Percentiles rank a stretch among this genome's conserved stretches.
phyloP scores from a whole-genome alignment of 1,140 invertebrate species.

The Spodoptera frugiperda region DNA sequence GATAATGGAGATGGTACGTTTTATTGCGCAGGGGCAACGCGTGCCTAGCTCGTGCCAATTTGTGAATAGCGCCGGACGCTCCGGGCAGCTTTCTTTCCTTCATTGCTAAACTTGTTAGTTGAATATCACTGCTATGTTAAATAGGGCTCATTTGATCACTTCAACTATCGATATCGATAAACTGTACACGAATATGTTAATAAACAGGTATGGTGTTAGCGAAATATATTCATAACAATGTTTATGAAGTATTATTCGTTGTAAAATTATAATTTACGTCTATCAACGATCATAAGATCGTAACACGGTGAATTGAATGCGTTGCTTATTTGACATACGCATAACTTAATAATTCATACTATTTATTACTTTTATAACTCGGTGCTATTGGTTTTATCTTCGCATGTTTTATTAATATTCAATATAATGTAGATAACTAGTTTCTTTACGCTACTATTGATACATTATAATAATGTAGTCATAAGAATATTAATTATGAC shows the following conservation, averaged over 20 bases:
- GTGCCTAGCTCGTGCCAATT: slow-evolving; percentile 85
- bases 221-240: slow-evolving; percentile 33
- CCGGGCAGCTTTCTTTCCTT: slow-evolving; percentile 83
- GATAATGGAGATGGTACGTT: slow-evolving; percentile 55
- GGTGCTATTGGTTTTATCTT: not conserved
- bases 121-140: slow-evolving; percentile 79
- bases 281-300: slow-evolving; percentile 22
- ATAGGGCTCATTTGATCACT: slow-evolving; percentile 64
- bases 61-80: slow-evolving; percentile 84
- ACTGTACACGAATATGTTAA: slow-evolving; percentile 38
- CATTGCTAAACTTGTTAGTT: slow-evolving; percentile 84
- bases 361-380: slow-evolving; percentile 6
- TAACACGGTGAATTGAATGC: slow-evolving; percentile 17
- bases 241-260: slow-evolving; percentile 31
- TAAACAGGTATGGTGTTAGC: slow-evolving; percentile 32
- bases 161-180: slow-evolving; percentile 73
- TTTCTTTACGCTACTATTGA: not conserved
- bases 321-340: slow-evolving; percentile 24
- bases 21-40: slow-evolving; percentile 60
- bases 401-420: not conserved
- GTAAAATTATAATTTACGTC: slow-evolving; percentile 38
- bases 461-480: too few species aligned
- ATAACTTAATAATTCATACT: slow-evolving; percentile 24
- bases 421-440: not conserved
- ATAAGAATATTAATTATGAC: too few species aligned